Evolutionary conservation across 2,113 vertebrate species (phyloP).

Genomic region (Pelecanoides urinatrix): DNA sequence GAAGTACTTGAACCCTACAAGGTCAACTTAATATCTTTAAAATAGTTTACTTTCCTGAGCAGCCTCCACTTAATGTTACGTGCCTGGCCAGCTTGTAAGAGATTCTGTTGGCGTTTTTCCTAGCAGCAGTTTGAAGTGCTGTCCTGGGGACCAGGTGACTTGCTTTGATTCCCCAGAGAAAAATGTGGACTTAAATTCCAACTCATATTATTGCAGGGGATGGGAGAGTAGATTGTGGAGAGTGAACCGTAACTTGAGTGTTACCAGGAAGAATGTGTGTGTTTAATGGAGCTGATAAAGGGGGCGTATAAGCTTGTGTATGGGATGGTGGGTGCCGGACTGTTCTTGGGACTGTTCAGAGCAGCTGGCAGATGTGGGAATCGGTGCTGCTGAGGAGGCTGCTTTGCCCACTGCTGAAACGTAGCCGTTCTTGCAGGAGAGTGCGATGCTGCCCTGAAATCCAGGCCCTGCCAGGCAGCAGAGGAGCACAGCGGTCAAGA

Average conservation of each 20-base stretch:
- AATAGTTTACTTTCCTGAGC: neutral
- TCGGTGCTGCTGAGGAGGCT: rapidly evolving
- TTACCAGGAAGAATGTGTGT: neutral
- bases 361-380: neutral
- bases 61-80: neutral
- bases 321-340: neutral
- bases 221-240: neutral
- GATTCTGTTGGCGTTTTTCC: neutral
- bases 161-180: neutral
- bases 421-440: rapidly evolving
- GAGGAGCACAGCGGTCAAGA: neutral
- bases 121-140: neutral
- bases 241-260: neutral
- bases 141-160: neutral
- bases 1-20: neutral
- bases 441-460: neutral
- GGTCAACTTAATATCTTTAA: neutral
- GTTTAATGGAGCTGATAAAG: neutral
- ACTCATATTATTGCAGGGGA: rapidly evolving
- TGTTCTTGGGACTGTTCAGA: neutral
- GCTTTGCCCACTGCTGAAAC: neutral
- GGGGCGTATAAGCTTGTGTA: neutral
- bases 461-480: neutral
- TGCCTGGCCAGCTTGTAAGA: neutral
- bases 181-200: neutral